Conservation (phyloP, 2,888 invertebrate species). For the Nematopogon swammerdamellus region DNA sequence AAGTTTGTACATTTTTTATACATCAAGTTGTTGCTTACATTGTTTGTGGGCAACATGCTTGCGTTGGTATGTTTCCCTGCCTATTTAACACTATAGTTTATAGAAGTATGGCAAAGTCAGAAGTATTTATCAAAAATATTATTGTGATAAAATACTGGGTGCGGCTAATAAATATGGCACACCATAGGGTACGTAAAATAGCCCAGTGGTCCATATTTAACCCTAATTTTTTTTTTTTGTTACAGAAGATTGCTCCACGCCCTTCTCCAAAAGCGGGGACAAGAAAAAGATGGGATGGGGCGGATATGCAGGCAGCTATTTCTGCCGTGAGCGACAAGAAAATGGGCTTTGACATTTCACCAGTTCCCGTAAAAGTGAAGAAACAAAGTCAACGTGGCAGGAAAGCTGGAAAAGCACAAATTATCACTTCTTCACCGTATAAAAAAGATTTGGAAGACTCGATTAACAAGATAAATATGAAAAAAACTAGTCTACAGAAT, state of each 20-base stretch:
- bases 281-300: background rate
- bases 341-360: background rate
- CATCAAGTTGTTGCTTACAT: no score
- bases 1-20: no score
- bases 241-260: background rate
- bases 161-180: no score
- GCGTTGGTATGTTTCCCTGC: no score
- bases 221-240: no score
- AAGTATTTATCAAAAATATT: no score
- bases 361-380: background rate
- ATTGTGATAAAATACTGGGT: no score
- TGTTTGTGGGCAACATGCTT: no score
- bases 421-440: background rate
- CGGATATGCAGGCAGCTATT: conserved; percentile 1
- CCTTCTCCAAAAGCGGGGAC: background rate
- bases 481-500: background rate
- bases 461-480: background rate
- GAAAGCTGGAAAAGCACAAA: background rate
- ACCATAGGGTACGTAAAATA: no score
- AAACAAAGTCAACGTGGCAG: background rate
- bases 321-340: background rate
- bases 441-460: background rate
- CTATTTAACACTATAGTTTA: no score
- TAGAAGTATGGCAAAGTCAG: no score
- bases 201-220: no score